Base-by-base conservation (phyloP, 2,797 vertebrate species). In the Platyrinchus mystaceus region DNA sequence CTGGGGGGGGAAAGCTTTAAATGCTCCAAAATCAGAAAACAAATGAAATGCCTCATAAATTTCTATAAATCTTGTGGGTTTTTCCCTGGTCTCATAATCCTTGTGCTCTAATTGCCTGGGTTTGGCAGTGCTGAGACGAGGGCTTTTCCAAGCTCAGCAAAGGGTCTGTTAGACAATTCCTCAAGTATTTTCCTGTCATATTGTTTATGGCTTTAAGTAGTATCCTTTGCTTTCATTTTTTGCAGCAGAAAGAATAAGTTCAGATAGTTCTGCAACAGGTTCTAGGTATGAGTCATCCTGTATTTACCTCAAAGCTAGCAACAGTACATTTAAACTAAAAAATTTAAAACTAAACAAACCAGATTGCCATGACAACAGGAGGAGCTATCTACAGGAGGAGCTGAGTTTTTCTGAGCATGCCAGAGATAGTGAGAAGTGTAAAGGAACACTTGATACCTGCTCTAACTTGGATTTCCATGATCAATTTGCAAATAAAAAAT, bases 291-390 rank as follows among this genome's bases (percentile, higher is more conserved):
- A 93, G 9, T 93, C 86, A 92, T 60, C 28, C 52, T 84, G 22
- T 94, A 43, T 86, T 88, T 93, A 43, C 70, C 76, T 84, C 70
- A 84, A 83, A 75, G 69, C 84, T 56, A 62, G 36, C n/a, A 75
- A 66, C 22, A 60, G 59, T 84, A 74, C 47, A 43, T 37, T 52
- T 83, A 86, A 88, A 87, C 67, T 26, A 56, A 92, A 87, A 94
- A 69, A 84, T 1, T 20, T 44, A 4, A 39, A 88, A n/a, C 76
- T 66, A 88, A 94, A 86, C 80, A 91, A 84, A 91, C 56, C 79
- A 46, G 46, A 89, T 95, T 96, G 64, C 85, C 80, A 95, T 96
- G 96, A 82, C 89, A 93, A 95, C 87, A 50, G n/a, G n/a, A n/a
- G n/a, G n/a, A n/a, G 46, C 52, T 93, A 47, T 62, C 70, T 88